Base-by-base conservation (phyloP, 2,888 invertebrate species). In the Acrobasis consociella region DNA sequence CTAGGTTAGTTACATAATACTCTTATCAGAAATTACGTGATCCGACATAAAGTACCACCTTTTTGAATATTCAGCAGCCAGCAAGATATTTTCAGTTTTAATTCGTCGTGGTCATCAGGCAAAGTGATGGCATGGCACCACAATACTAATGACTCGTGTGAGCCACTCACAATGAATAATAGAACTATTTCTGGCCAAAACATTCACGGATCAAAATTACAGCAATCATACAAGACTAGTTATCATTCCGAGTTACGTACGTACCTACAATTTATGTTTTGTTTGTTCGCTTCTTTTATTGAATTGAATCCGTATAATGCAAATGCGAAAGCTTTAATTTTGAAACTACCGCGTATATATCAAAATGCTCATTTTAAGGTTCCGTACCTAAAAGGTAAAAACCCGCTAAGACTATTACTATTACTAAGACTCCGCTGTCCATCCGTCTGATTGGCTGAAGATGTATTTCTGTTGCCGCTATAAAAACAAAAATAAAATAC, bases 121-220 rank as follows among this genome's bases (percentile, higher is more conserved):
- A 56, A 56, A 56, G 42, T 56, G 42, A 13, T 15, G 42, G 56
- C 17, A 13, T 15, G 42, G 56, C 17, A 15, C 31, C 52, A 52
- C 52, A 42, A 42, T 56, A 42, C 56, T 51, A 60, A 60, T 60
- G 50, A 60, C 51, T 39, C 51, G 42, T 60, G 60, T 60, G 60
- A 60, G 51, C 60, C 51, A 60, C 60, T 60, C 38, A 22, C 39
- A 60, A 39, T 60, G 60, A 60, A 60, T 52, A 60, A 60, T 60
- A 51, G 60, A 60, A 60, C 60, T 39, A 60, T 60, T 52, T 49
- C 38, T 13, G 42, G 10, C 51, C 39, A 60, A 60, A 60, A 60
- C 60, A 52, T 60, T 39, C 52, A 51, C 22, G 56, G n/a, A 60
- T 60, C 60, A 60, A 60, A 59, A 60, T 60, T 51, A 51, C 60